Base-by-base conservation (phyloP, 2,113 vertebrate species). In the Aptenodytes patagonicus region DNA sequence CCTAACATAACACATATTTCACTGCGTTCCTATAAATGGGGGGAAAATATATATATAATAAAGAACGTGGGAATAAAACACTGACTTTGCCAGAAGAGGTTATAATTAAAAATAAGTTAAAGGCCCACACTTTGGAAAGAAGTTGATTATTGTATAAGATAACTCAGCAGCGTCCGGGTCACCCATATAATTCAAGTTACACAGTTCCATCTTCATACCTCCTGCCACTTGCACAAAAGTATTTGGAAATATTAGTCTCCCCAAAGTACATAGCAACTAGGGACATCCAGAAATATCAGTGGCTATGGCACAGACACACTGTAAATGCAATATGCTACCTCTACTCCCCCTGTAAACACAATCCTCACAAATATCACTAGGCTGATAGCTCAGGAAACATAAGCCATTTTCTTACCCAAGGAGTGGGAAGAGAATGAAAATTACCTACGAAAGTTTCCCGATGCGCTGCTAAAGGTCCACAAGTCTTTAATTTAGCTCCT, bases 41-140 rank as follows among this genome's bases (percentile, higher is more conserved):
- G 1, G 2, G 5, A 1, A 25, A 52, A 83, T 9, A 15, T 0
- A 34, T 2, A 73, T 2, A 73, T 40, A 11, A 22, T 75, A 83
- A 83, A 57, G 5, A 20, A 38, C 0, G 2, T 2, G 38, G 24
- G 25, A 65, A 38, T 26, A 32, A 69, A 83, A 40, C n/a, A 72
- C 14, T 69, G 31, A 31, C 36, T 89, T 78, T 83, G 17, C 10
- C 55, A 79, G 40, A 75, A 70, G 5, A 55, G 19, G 9, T 64
- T 78, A 64, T 32, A 71, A 58, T 15, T 38, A 55, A 26, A 75
- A 60, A 46, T 26, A 73, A 38, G 9, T 6, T 66, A 34, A 86
- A 81, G 16, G 44, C 11, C 13, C 38, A 83, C 20, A 13, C 28
- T 64, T 65, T 44, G 57, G 34, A 73, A 61, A n/a, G 18, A 62